These are phyloP conservation scores for Cnemophilus loriae DNA, from an alignment of 2,113 vertebrate species.

Conservation along the genomic window DNA sequence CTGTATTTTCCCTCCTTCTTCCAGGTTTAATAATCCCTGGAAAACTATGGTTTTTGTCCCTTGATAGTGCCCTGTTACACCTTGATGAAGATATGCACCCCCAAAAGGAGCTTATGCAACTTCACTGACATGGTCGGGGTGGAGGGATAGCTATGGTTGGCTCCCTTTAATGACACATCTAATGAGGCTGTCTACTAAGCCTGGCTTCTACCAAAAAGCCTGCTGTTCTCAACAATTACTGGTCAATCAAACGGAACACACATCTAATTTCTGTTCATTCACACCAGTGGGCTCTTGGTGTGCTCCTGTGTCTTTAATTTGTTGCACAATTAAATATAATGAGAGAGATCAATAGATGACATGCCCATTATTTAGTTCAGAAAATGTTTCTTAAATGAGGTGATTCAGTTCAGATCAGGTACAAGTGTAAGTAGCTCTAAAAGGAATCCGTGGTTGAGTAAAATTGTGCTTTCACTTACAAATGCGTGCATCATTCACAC, in stretches of 20 bases:
- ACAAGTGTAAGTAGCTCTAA: not conserved
- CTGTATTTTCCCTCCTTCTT: not conserved
- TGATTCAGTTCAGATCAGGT: not conserved
- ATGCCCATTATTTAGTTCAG: not conserved
- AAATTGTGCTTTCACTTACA: not conserved
- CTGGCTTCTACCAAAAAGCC: not conserved
- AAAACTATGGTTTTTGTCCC: not conserved
- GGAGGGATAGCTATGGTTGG: not conserved
- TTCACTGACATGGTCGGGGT: not conserved
- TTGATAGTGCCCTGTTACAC: not conserved
- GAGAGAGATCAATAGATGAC: not conserved
- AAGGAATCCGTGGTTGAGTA: not conserved
- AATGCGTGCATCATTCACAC: not conserved
- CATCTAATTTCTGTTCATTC: not conserved
- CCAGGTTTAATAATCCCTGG: not conserved
- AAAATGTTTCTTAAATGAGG: constrained; percentile 13
- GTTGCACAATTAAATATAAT: constrained; percentile 12
- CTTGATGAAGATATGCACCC: not conserved
- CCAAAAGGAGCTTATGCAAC: not conserved
- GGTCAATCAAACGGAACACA: not conserved
- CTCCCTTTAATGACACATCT: not conserved
- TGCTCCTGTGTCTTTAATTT: not conserved
- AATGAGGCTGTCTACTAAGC: not conserved
- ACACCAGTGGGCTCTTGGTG: not conserved
- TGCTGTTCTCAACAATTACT: not conserved